phyloP scores from a whole-genome alignment of 2,888 invertebrate genomes.

The Pharmacophagus antenor region DNA sequence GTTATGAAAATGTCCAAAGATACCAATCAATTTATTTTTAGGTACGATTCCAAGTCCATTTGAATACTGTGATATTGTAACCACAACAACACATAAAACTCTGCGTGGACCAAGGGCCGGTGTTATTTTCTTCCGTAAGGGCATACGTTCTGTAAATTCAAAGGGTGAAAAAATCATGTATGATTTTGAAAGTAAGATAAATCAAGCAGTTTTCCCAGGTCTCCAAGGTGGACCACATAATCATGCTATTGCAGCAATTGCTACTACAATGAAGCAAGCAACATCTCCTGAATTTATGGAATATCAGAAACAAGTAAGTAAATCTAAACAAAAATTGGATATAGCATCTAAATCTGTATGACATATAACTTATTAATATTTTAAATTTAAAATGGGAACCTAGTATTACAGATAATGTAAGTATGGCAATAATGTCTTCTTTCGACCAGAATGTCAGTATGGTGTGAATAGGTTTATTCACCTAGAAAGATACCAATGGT shows the following conservation, averaged over 20 bases:
- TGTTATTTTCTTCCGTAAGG: conserved; percentile 95
- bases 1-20: too few species aligned
- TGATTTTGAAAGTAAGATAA: conserved; percentile 93
- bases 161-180: conserved; percentile 92
- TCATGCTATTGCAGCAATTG: conserved; percentile 96
- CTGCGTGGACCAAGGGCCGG: conserved; percentile 93
- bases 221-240: conserved; percentile 99
- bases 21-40: conserved; percentile 40
- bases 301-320: conserved; percentile 89
- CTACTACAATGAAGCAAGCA: conserved; percentile 96
- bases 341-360: not conserved
- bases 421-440: too few species aligned
- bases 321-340: not conserved
- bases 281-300: conserved; percentile 88
- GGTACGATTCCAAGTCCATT: conserved; percentile 93
- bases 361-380: too few species aligned
- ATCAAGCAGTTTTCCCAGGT: conserved; percentile 94
- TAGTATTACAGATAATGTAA: too few species aligned
- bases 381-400: not conserved
- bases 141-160: conserved; percentile 87
- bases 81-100: conserved; percentile 97
- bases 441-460: too few species aligned
- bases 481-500: too few species aligned
- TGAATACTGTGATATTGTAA: conserved; percentile 94
- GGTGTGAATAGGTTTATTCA: too few species aligned